Percentiles rank a stretch among this genome's conserved stretches.
These are phyloP conservation scores for Aelia acuminata DNA, from an alignment of 2,888 invertebrate genomes.

Conservation along the genomic window DNA sequence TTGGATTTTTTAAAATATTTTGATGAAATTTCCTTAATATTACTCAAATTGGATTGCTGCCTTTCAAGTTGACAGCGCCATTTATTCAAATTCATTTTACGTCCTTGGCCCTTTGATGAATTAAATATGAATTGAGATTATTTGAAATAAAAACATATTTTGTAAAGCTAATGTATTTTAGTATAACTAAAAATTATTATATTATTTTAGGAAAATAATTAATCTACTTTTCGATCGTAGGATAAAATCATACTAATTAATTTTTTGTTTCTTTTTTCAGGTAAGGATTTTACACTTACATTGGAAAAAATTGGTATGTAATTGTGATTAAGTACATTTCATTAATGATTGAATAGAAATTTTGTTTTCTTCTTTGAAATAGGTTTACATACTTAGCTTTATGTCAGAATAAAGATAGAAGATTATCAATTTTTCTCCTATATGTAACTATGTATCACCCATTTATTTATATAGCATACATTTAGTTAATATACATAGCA, in stretches of 20 bases:
- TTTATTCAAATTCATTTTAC: not conserved
- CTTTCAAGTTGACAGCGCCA: not conserved
- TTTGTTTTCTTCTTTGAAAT: no score
- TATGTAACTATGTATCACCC: no score
- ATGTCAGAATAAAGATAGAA: no score
- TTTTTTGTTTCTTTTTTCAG: not conserved
- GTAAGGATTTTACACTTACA: not conserved
- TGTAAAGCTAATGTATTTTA: no score
- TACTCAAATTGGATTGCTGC: not conserved
- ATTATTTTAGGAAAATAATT: not conserved
- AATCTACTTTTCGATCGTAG: not conserved
- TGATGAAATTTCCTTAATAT: not conserved
- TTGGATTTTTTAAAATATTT: not conserved
- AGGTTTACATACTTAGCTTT: no score
- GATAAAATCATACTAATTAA: not conserved
- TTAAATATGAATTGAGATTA: not conserved
- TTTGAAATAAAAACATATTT: not conserved
- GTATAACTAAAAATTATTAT: not conserved
- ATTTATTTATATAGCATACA: no score
- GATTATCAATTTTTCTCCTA: no score
- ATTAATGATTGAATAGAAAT: no score
- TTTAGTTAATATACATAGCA: no score
- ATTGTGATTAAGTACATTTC: no score
- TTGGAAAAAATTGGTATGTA: not conserved
- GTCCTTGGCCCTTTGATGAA: not conserved